Evolutionary conservation across 2,888 invertebrate genomes (phyloP).

Genomic region (Eulithis testata): DNA sequence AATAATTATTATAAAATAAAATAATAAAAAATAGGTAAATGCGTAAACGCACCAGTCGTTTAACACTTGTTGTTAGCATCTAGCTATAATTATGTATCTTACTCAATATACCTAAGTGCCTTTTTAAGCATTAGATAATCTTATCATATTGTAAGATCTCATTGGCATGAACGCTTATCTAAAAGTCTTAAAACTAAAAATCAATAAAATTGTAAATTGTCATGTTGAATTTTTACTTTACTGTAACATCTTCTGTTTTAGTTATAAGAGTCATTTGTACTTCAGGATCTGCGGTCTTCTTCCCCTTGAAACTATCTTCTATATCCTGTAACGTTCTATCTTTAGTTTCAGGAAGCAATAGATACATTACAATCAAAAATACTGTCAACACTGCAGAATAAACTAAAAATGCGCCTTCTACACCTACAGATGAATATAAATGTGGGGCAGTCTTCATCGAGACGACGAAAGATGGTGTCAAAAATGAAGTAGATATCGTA

Average conservation of each 20-base stretch:
- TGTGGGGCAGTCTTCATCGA: constrained; percentile 82
- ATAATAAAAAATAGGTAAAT: background rate
- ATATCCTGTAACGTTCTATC: constrained; percentile 77
- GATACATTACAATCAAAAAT: constrained; percentile 67
- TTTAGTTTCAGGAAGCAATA: constrained; percentile 75
- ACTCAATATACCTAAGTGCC: too few relatives aligned
- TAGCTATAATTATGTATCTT: too few relatives aligned
- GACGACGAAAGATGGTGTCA: constrained; percentile 74
- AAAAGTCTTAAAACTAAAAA: background rate
- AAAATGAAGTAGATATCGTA: constrained; percentile 74
- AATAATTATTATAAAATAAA: background rate
- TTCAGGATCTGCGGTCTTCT: constrained; percentile 60
- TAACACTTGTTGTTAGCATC: too few relatives aligned
- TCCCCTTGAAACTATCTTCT: constrained; percentile 77
- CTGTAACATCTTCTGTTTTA: constrained; percentile 44
- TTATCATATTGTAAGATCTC: background rate
- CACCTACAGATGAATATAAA: constrained; percentile 73
- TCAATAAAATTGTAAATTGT: constrained; percentile 16
- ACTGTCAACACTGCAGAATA: constrained; percentile 70
- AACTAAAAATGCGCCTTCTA: constrained; percentile 75
- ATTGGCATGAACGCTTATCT: background rate
- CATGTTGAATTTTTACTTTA: constrained; percentile 20
- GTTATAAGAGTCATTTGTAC: constrained; percentile 69
- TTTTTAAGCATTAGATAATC: background rate
- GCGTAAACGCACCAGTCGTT: too few relatives aligned